Evolutionary conservation across 2,797 vertebrate species (phyloP), one percentile per base, ranked within the genome.

Genomic region (Podargus strigoides): DNA sequence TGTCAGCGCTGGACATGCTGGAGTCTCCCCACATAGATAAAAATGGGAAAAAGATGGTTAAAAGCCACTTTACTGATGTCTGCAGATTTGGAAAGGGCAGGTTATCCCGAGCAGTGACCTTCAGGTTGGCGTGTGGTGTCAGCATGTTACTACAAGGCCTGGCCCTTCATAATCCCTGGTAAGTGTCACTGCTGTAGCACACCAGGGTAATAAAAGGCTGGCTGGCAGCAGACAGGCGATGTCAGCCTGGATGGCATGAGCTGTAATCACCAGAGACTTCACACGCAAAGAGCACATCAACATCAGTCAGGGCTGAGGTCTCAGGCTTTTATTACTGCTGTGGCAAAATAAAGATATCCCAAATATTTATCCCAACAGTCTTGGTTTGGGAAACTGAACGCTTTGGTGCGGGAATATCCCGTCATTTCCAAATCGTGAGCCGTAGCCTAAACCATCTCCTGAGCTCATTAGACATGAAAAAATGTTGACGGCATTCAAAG

Each of bases 281-380:
- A 19, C 9, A 4, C 4, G 47, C 39, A 75, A 56, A 67, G 37
- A 77, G 32, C 23, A 21, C 60, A 41, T 12, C 64, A 42, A 44
- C 5, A 3, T 46, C 73, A 69, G 28, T 14, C 39, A 34, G 44
- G 55, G 63, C 30, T 50, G 49, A 86, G 41, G 52, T 56, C 81
- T 70, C 70, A 62, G 47, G 23, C 46, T 9, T 69, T 63, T 81
- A 24, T 76, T 69, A n/a, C 27, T 27, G 27, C 74, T 81, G 37
- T 58, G 72, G 53, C 41, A 88, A 74, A 78, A 85, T 46, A 66
- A 85, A 85, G 50, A 60, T 32, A 67, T 68, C 72, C 59, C 52
- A 95, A 92, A 85, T 89, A 87, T 87, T 80, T 87, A 32, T n/a
- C 53, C 55, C 44, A 76, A 44, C 39, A 44, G 67, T 47, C 36